Conservation (phyloP, 1,140 invertebrate species). For the Dolichoris vasculosae region DNA sequence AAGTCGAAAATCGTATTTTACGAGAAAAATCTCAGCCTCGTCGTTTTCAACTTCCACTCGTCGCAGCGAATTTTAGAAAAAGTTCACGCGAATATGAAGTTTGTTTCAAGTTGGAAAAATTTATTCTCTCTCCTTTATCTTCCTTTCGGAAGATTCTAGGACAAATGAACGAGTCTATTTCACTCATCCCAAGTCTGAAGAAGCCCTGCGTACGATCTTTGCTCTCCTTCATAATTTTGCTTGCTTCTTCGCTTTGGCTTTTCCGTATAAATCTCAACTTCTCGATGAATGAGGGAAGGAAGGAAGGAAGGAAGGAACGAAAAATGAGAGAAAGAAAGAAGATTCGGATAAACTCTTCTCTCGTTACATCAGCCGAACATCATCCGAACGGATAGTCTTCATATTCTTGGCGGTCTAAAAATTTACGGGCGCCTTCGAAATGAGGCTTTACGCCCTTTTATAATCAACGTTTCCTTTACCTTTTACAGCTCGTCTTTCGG, state of each 20-base stretch:
- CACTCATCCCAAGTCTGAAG: not conserved
- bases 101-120: conserved; percentile 36
- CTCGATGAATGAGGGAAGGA: conserved; percentile 6
- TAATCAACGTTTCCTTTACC: conserved; percentile 27
- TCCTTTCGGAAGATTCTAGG: conserved; percentile 15
- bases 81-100: conserved; percentile 11
- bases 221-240: not conserved
- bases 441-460: conserved; percentile 30
- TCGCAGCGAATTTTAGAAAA: not conserved
- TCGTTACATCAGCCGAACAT: conserved; percentile 23
- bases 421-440: conserved; percentile 1
- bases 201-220: not conserved
- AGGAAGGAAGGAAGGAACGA: not conserved
- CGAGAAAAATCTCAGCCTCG: not conserved
- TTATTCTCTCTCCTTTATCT: conserved; percentile 41
- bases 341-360: not conserved
- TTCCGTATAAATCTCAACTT: conserved; percentile 39
- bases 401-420: conserved; percentile 1
- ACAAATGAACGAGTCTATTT: conserved; percentile 3
- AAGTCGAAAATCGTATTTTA: no score
- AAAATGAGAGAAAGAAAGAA: not conserved
- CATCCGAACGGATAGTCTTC: conserved; percentile 38
- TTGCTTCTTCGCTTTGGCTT: not conserved
- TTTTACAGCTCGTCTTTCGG: conserved; percentile 27
- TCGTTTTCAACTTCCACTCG: not conserved